Evolutionary conservation across 2,113 vertebrate genomes (phyloP), one percentile per base, ranked within the genome.

Genomic region (Muscicapa adusta): DNA sequence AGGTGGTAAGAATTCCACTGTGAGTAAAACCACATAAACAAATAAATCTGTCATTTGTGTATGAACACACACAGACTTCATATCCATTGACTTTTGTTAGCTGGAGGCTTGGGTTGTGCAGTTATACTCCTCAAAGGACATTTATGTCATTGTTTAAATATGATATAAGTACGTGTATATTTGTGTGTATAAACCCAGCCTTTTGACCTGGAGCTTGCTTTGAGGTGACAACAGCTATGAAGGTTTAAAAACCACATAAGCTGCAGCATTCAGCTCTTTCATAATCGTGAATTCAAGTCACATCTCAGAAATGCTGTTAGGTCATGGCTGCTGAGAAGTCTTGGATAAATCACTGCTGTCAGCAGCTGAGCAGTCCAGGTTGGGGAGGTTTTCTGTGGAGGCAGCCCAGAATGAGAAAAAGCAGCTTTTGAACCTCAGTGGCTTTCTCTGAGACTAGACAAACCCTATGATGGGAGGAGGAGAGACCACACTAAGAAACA

Each of bases 161-260:
- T 0, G 3, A 29, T 29, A 5, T 18, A 18, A 12, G 11, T 48
- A 29, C 1, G 0, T 70, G 29, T 71, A 5, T 85, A 38, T 66
- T 65, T 88, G 58, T 3, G 6, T 66, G 13, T 43, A 38, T 51
- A 79, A 94, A 53, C 60, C 31, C 60, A 76, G 28, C 67, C 45
- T 82, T 92, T 76, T 61, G 38, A 53, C 54, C 84, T 50, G 47
- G 34, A 68, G 33, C 2, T 1, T 68, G 24, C 45, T 65, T 70
- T 29, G 81, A 66, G 66, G 70, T 79, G 85, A 54, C 54, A 78
- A 34, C 42, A 79, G 31, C 50, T 75, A 24, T 1, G 1, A 61
- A 47, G 43, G 20, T 58, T 92, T 92, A 60, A 80, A 89, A 93
- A 53, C n/a, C 22, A 4, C 62, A 3, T 54, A 36, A 89, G 33